Percentiles rank a stretch among this genome's conserved stretches.
These are phyloP conservation scores for Ornithoptera priamus DNA, from an alignment of 2,888 invertebrate species.

Conservation along the genomic window DNA sequence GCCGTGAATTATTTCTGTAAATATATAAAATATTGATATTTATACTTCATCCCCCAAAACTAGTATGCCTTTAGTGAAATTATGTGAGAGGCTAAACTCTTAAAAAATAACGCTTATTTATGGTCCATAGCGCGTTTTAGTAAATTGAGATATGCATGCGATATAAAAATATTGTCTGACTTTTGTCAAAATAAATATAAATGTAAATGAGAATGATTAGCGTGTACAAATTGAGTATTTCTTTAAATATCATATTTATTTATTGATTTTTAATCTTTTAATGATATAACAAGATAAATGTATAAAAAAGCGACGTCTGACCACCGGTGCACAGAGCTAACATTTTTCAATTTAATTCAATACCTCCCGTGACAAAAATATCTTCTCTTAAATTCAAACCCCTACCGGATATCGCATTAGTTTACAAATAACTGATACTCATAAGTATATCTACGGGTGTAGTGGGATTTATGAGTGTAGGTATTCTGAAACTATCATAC, in stretches of 20 bases:
- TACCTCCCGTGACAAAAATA: slow-evolving; percentile 73
- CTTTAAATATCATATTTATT: neutral
- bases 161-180: slow-evolving; percentile 31
- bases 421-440: slow-evolving; percentile 65
- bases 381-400: slow-evolving; percentile 63
- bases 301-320: slow-evolving; percentile 49
- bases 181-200: neutral
- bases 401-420: slow-evolving; percentile 57
- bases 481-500: neutral
- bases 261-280: neutral
- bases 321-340: slow-evolving; percentile 71
- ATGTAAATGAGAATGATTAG: neutral
- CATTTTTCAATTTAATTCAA: slow-evolving; percentile 42
- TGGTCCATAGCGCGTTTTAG: slow-evolving; percentile 42
- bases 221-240: slow-evolving; percentile 7
- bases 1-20: neutral
- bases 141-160: slow-evolving; percentile 40
- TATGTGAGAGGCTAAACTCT: slow-evolving; percentile 24
- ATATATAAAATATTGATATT: slow-evolving; percentile 12
- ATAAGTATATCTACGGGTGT: slow-evolving; percentile 10
- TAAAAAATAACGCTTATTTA: slow-evolving; percentile 40
- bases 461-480: neutral
- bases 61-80: slow-evolving; percentile 10
- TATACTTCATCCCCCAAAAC: neutral
- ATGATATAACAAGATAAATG: neutral